phyloP scores from a whole-genome alignment of 1,140 invertebrate species.

The Scylla paramamosain region DNA sequence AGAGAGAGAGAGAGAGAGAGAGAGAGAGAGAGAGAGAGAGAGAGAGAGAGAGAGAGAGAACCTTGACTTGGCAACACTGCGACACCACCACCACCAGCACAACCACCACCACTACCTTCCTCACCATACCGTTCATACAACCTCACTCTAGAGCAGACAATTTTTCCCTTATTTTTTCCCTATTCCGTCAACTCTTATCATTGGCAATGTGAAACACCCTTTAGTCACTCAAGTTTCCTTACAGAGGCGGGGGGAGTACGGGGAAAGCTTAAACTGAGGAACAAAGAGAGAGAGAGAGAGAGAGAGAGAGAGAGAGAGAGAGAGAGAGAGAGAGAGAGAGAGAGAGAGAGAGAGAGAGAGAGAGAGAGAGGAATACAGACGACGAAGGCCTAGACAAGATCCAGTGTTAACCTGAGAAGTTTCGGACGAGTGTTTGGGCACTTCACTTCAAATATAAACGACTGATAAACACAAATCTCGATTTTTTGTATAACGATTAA shows the following conservation, averaged over 20 bases:
- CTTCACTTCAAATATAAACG: not conserved
- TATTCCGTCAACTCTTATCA: not conserved
- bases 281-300: not conserved
- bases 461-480: not conserved
- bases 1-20: constrained; percentile 55
- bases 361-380: not conserved
- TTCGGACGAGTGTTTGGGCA: not conserved
- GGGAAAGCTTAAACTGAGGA: not conserved
- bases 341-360: not conserved
- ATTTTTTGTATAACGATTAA: too few species aligned
- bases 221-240: not conserved
- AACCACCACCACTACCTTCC: not conserved
- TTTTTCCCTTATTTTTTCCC: not conserved
- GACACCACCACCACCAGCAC: too few species aligned
- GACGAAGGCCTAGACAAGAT: not conserved
- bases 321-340: not conserved
- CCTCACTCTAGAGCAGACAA: not conserved
- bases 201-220: not conserved
- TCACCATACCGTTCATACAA: not conserved
- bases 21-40: constrained; percentile 52
- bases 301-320: not conserved
- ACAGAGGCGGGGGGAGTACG: not conserved
- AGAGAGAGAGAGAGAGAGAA: constrained; percentile 27
- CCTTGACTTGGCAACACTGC: not conserved
- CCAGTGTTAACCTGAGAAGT: not conserved